Conservation (phyloP, 2,888 invertebrate genomes). For the Nyleta sp. region DNA sequence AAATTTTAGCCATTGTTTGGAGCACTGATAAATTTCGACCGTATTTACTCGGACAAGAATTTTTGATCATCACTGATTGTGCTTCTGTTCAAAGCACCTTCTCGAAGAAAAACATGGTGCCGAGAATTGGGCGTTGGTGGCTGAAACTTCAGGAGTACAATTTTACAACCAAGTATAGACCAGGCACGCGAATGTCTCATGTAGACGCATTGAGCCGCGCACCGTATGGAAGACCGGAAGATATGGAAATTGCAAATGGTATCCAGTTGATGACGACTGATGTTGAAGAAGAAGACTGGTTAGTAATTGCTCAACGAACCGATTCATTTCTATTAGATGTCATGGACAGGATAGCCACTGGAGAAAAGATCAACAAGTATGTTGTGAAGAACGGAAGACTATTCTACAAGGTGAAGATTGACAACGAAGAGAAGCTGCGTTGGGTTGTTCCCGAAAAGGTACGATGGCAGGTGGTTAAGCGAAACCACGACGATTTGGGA, state of each 20-base stretch:
- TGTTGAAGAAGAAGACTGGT: conserved; percentile 64
- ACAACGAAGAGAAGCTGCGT: neutral
- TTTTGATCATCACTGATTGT: conserved; percentile 41
- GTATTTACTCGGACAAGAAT: conserved; percentile 48
- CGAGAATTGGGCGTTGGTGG: conserved; percentile 74
- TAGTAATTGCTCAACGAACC: conserved; percentile 63
- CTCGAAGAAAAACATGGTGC: conserved; percentile 69
- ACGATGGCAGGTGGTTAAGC: conserved; percentile 70
- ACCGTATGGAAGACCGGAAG: conserved; percentile 36
- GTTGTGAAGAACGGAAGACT: conserved; percentile 3
- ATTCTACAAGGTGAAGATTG: conserved; percentile 2
- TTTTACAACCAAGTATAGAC: conserved; percentile 61
- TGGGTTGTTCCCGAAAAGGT: conserved; percentile 74
- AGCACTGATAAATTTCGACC: conserved; percentile 40
- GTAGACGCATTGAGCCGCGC: conserved; percentile 69
- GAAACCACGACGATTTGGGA: conserved; percentile 78
- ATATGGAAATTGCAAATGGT: conserved; percentile 7
- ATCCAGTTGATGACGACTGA: conserved; percentile 33
- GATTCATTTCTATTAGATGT: conserved; percentile 52
- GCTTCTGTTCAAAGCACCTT: conserved; percentile 70
- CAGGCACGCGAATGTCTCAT: conserved; percentile 60
- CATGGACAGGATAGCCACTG: conserved; percentile 46
- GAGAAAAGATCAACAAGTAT: conserved; percentile 29
- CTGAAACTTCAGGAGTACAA: conserved; percentile 66
- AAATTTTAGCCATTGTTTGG: conserved; percentile 28